Conservation (phyloP, 2,113 vertebrate genomes). For the Rhabdomys dilectus region DNA sequence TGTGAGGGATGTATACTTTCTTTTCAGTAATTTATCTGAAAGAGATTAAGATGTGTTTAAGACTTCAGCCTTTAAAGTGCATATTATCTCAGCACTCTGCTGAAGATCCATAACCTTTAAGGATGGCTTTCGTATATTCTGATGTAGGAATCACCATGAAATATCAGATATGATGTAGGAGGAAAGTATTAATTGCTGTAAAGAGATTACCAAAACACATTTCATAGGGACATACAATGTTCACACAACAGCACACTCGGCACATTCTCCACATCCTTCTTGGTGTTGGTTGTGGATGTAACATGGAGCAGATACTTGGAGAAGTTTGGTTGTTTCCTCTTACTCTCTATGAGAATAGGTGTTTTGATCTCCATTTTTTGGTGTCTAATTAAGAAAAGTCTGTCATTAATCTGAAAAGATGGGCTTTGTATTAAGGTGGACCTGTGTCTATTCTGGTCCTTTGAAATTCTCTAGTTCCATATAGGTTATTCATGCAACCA, state of each 20-base stretch:
- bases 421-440: background rate
- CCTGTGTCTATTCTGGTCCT: background rate
- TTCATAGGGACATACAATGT: background rate
- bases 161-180: background rate
- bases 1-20: background rate
- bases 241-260: background rate
- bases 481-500: background rate
- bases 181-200: background rate
- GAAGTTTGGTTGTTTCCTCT: constrained; percentile 13
- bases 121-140: background rate
- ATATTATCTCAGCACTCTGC: background rate
- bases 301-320: background rate
- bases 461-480: background rate
- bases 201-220: background rate
- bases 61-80: background rate
- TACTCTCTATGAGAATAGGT: background rate
- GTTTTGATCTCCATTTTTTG: background rate
- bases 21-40: constrained; percentile 44
- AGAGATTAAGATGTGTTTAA: background rate
- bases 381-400: background rate
- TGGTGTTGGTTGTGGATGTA: background rate
- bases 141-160: background rate
- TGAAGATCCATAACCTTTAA: background rate
- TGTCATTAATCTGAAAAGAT: background rate
- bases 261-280: background rate